Evolutionary conservation across 2,113 vertebrate species (phyloP).

Genomic region (Castor canadensis): DNA sequence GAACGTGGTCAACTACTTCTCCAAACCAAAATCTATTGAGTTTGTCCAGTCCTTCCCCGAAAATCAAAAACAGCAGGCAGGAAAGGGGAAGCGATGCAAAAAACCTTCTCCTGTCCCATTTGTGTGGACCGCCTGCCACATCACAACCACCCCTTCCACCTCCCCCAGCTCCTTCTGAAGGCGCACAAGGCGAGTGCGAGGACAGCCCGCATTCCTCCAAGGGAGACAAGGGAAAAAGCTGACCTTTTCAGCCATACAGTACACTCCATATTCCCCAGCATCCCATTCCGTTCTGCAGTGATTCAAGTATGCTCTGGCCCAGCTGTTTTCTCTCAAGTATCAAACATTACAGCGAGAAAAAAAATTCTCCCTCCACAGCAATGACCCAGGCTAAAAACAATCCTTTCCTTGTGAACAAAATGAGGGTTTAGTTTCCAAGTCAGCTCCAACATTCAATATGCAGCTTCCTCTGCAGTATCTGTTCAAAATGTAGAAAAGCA

Average conservation of each 20-base stretch:
- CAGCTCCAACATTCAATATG: conserved; percentile 79
- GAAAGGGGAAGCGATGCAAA: conserved; percentile 66
- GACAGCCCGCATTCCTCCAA: conserved; percentile 82
- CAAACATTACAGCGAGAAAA: conserved; percentile 84
- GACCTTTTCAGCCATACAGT: conserved; percentile 86
- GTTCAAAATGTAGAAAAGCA: conserved; percentile 77
- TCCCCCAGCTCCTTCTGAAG: conserved; percentile 69
- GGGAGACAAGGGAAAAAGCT: conserved; percentile 86
- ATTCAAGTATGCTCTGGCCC: conserved; percentile 84
- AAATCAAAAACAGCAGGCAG: conserved; percentile 86
- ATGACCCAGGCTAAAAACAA: conserved; percentile 87
- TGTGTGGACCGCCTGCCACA: conserved; percentile 64
- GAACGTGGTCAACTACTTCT: conserved; percentile 81
- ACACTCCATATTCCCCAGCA: conserved; percentile 87
- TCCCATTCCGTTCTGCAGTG: conserved; percentile 82
- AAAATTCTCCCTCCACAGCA: conserved; percentile 83
- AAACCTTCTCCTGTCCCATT: conserved; percentile 52
- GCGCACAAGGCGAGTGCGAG: conserved; percentile 71
- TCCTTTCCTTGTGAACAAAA: conserved; percentile 88
- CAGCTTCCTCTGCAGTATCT: conserved; percentile 86
- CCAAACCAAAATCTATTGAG: conserved; percentile 81
- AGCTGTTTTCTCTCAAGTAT: conserved; percentile 92
- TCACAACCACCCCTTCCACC: conserved; percentile 69
- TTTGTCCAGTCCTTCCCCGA: conserved; percentile 73
- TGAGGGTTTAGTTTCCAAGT: conserved; percentile 82